Percentiles rank a stretch among this genome's conserved stretches.
Conservation (phyloP, 2,888 invertebrate species). For the Zelleria hepariella region DNA sequence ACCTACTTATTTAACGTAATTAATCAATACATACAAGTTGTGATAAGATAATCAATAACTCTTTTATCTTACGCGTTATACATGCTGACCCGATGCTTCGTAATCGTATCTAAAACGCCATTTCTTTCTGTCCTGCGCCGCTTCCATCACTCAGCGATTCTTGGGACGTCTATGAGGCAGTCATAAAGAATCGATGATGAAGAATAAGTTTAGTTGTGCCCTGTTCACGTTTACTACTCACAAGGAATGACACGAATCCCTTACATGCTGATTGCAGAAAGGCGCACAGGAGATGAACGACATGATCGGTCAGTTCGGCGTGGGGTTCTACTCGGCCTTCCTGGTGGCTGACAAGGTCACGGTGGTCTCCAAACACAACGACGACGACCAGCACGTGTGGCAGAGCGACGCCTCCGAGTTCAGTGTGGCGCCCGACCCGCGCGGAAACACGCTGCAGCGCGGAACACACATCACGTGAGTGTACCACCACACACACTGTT, state of each 20-base stretch:
- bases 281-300: conserved; percentile 86
- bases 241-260: too few relatives aligned
- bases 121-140: not conserved
- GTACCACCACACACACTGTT: not conserved
- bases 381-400: conserved; percentile 96
- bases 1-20: too few relatives aligned
- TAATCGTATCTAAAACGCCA: not conserved
- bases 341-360: conserved; percentile 96
- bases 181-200: too few relatives aligned
- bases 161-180: too few relatives aligned
- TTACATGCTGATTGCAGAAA: conserved; percentile 25
- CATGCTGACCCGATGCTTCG: too few relatives aligned
- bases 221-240: too few relatives aligned
- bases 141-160: too few relatives aligned
- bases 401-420: conserved; percentile 95
- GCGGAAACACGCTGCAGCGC: conserved; percentile 91
- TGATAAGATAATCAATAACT: too few relatives aligned
- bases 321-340: conserved; percentile 99
- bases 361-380: conserved; percentile 95
- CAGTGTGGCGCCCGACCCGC: conserved; percentile 92
- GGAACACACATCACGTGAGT: conserved; percentile 87
- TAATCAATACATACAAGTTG: too few relatives aligned
- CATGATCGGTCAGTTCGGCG: conserved; percentile 99
- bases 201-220: not conserved
- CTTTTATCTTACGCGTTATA: too few relatives aligned